phyloP scores from a whole-genome alignment of 2,113 vertebrate genomes.

The Apteryx mantelli region DNA sequence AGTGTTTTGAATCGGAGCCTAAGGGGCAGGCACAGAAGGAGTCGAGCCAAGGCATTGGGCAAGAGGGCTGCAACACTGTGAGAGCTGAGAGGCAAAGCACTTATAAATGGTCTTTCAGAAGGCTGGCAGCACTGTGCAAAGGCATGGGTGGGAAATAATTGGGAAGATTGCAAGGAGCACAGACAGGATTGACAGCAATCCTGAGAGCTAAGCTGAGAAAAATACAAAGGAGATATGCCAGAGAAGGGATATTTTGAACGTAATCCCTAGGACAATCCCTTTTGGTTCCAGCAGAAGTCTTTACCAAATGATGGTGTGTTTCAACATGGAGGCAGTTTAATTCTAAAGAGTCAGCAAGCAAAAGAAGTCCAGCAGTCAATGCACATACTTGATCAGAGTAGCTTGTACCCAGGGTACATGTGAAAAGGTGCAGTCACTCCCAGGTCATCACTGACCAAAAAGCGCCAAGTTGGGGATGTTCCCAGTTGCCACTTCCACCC shows the following conservation, averaged over 20 bases:
- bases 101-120: neutral
- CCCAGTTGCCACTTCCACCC: neutral
- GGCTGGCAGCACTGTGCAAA: neutral
- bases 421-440: neutral
- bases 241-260: neutral
- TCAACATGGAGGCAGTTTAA: neutral
- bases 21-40: neutral
- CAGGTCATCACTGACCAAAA: neutral
- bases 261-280: neutral
- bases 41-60: slow-evolving; percentile 22
- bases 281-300: neutral
- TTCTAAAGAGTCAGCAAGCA: neutral
- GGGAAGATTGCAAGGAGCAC: neutral
- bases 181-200: neutral
- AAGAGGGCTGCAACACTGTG: neutral
- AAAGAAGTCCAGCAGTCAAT: neutral
- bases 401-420: neutral
- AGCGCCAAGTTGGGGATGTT: neutral
- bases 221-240: neutral
- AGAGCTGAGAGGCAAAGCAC: neutral
- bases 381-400: neutral
- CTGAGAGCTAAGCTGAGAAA: neutral
- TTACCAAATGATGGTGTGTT: neutral
- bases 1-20: neutral
- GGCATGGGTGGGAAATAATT: neutral